phyloP scores from a whole-genome alignment of 1,140 invertebrate species.

The Anastatus disparis region DNA sequence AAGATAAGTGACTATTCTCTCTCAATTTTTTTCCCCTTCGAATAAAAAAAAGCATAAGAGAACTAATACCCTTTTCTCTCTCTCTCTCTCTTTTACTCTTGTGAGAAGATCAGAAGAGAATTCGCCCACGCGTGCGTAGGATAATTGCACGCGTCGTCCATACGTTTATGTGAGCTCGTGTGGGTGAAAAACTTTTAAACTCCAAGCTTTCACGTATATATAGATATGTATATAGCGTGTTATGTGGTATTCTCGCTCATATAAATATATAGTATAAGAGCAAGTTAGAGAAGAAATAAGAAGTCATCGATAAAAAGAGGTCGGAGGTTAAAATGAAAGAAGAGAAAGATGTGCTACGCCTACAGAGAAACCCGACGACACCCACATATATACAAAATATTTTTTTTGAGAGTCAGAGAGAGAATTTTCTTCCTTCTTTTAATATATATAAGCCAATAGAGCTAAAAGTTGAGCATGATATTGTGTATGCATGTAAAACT shows the following conservation, averaged over 20 bases:
- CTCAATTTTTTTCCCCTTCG: not conserved
- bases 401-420: constrained; percentile 35
- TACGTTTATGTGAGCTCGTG: constrained; percentile 58
- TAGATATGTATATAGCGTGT: not conserved
- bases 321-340: constrained; percentile 53
- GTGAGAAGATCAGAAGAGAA: constrained; percentile 49
- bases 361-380: constrained; percentile 63
- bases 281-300: constrained; percentile 43
- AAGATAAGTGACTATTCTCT: not conserved
- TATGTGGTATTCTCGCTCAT: not conserved
- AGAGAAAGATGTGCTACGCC: constrained; percentile 52
- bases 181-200: too few relatives aligned
- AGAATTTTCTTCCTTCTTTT: too few relatives aligned
- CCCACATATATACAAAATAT: constrained; percentile 55
- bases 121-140: constrained; percentile 64
- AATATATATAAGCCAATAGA: not conserved
- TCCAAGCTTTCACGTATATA: constrained; percentile 31
- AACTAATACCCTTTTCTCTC: not conserved
- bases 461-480: constrained; percentile 42
- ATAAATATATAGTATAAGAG: not conserved
- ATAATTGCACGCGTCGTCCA: constrained; percentile 59
- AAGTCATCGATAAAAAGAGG: constrained; percentile 49
- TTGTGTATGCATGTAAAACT: too few relatives aligned
- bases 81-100: not conserved
- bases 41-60: too few relatives aligned